A percentile compares a stretch with the other conserved stretches of the same genome.
These are phyloP conservation scores for Harlomillsia oculata DNA, from an alignment of 1,140 invertebrate genomes.

Conservation along the genomic window DNA sequence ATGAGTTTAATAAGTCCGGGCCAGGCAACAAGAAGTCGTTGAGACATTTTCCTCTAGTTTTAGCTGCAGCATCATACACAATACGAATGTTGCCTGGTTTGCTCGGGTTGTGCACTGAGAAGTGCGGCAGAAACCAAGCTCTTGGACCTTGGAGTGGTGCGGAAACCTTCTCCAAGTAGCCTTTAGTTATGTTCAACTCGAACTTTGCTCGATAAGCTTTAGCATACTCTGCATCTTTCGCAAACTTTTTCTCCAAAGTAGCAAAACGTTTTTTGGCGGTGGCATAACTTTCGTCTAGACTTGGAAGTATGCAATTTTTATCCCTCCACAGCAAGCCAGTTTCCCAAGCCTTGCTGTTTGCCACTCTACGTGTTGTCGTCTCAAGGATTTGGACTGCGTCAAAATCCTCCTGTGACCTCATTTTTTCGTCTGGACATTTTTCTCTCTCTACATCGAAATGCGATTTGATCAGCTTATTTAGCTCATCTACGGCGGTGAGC, in stretches of 20 bases:
- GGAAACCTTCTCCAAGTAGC: neutral
- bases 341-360: slow-evolving; percentile 7
- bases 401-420: slow-evolving; percentile 12
- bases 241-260: slow-evolving; percentile 14
- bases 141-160: no score
- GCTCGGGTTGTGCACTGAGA: no score
- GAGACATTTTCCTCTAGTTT: no score
- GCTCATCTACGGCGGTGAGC: no score
- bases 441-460: no score
- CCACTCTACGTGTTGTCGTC: neutral
- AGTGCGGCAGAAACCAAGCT: no score
- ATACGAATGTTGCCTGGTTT: no score
- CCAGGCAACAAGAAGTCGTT: no score
- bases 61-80: no score
- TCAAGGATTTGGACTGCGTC: neutral
- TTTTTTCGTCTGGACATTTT: neutral
- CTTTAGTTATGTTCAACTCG: slow-evolving; percentile 8
- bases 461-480: no score
- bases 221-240: slow-evolving; percentile 6
- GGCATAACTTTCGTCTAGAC: neutral
- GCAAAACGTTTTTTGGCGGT: slow-evolving; percentile 2
- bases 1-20: no score
- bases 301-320: slow-evolving; percentile 2
- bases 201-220: neutral
- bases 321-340: slow-evolving; percentile 21